Evolutionary conservation across 2,888 invertebrate genomes (phyloP).

Genomic region (Abscondita cerata): DNA sequence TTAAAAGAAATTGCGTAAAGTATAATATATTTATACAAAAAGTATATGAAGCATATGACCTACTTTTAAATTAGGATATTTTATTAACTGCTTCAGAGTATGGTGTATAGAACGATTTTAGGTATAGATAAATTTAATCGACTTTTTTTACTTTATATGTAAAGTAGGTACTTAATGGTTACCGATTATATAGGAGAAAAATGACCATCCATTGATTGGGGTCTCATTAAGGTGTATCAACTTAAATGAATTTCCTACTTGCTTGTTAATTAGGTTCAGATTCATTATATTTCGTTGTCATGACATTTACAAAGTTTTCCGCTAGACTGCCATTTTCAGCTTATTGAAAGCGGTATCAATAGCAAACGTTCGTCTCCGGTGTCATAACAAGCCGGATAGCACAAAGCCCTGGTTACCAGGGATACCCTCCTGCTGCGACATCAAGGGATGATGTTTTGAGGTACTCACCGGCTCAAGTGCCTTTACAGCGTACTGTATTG

Average conservation of each 20-base stretch:
- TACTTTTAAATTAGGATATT: too few species aligned
- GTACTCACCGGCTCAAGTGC: constrained; percentile 29
- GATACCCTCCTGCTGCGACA: constrained; percentile 33
- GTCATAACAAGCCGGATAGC: constrained; percentile 36
- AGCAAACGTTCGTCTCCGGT: constrained; percentile 37
- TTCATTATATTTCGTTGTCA: constrained; percentile 55
- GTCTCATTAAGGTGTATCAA: constrained; percentile 28
- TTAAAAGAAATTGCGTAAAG: too few species aligned
- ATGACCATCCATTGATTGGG: constrained; percentile 4
- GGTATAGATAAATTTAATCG: too few species aligned
- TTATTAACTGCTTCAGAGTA: too few species aligned
- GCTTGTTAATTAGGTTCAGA: constrained; percentile 51
- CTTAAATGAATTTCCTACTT: constrained; percentile 44
- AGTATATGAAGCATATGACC: too few species aligned
- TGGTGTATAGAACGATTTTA: too few species aligned
- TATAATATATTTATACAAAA: too few species aligned
- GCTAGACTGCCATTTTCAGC: constrained; percentile 48
- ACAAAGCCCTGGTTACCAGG: constrained; percentile 35
- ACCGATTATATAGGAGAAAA: too few species aligned
- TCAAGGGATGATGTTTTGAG: constrained; percentile 28
- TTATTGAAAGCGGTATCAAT: constrained; percentile 46
- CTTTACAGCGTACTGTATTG: constrained; percentile 28
- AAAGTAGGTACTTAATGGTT: too few species aligned
- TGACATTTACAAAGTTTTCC: constrained; percentile 54
- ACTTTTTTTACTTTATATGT: too few species aligned